phyloP scores from a whole-genome alignment of 1,140 invertebrate species.

The Battus philenor region DNA sequence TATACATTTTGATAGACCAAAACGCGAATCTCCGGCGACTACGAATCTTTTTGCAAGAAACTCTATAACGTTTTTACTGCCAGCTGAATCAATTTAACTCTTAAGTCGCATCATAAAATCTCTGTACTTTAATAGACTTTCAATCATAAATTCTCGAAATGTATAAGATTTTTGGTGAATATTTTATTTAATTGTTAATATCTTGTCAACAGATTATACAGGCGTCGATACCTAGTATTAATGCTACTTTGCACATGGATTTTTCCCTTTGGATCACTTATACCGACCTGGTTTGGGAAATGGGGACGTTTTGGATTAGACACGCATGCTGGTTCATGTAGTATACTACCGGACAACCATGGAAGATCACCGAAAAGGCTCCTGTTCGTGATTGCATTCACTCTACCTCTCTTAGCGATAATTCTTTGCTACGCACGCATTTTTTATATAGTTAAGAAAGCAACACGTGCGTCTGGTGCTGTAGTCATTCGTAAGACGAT shows the following conservation, averaged over 20 bases:
- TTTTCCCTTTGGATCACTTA: constrained; percentile 81
- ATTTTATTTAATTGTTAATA: too few species aligned
- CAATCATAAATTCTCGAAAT: too few species aligned
- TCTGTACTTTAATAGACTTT: too few species aligned
- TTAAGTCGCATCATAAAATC: too few species aligned
- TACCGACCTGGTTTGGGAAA: constrained; percentile 83
- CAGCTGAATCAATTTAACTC: too few species aligned
- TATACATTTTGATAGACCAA: too few species aligned
- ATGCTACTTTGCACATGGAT: constrained; percentile 86
- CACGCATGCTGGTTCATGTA: constrained; percentile 83
- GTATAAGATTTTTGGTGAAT: too few species aligned
- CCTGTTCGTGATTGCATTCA: constrained; percentile 85
- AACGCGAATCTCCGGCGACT: too few species aligned
- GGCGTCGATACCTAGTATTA: constrained; percentile 78
- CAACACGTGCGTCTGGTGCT: constrained; percentile 77
- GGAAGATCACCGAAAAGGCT: constrained; percentile 84
- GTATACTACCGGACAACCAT: constrained; percentile 82
- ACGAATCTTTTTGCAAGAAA: too few species aligned
- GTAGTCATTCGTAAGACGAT: constrained; percentile 27
- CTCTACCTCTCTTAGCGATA: constrained; percentile 85
- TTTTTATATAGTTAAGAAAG: constrained; percentile 85
- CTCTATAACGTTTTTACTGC: too few species aligned
- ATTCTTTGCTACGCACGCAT: constrained; percentile 88
- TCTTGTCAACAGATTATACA: constrained; percentile 80
- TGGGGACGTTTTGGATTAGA: constrained; percentile 89